Evolutionary conservation across 2,888 invertebrate species (phyloP).

Genomic region (Nymphalis polychloros): DNA sequence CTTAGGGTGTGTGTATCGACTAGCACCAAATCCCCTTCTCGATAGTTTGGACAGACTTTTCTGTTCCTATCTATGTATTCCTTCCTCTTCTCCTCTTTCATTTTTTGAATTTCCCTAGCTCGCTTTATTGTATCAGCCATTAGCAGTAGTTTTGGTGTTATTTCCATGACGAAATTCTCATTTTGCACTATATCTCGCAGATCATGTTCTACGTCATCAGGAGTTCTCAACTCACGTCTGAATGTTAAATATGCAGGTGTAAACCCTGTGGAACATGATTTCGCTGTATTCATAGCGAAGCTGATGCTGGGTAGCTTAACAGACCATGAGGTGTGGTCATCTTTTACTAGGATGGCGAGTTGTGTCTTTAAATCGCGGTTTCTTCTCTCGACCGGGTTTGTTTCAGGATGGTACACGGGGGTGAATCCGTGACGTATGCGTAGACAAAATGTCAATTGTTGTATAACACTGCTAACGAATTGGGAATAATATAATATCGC

Average conservation of each 20-base stretch:
- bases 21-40: constrained; percentile 11
- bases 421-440: constrained; percentile 44
- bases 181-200: constrained; percentile 20
- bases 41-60: constrained; percentile 5
- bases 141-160: constrained; percentile 29
- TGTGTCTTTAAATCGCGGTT: constrained; percentile 41
- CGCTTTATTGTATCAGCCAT: constrained; percentile 20
- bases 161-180: constrained; percentile 46
- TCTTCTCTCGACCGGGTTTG: constrained; percentile 37
- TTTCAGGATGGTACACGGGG: constrained; percentile 35
- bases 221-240: constrained; percentile 40
- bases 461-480: constrained; percentile 37
- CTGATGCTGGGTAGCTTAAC: constrained; percentile 49
- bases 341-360: constrained; percentile 29
- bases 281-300: constrained; percentile 56
- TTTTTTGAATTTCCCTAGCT: constrained; percentile 29
- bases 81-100: constrained; percentile 30
- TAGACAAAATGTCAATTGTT: constrained; percentile 41
- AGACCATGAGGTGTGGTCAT: constrained; percentile 46
- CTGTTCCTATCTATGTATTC: constrained; percentile 14
- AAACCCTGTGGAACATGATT: constrained; percentile 25
- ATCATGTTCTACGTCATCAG: constrained; percentile 32
- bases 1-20: constrained; percentile 31
- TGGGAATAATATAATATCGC: constrained; percentile 40
- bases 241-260: constrained; percentile 44